These are phyloP conservation scores for Oryzias sinensis DNA, from an alignment of 2,797 vertebrate genomes.

Conservation along the genomic window DNA sequence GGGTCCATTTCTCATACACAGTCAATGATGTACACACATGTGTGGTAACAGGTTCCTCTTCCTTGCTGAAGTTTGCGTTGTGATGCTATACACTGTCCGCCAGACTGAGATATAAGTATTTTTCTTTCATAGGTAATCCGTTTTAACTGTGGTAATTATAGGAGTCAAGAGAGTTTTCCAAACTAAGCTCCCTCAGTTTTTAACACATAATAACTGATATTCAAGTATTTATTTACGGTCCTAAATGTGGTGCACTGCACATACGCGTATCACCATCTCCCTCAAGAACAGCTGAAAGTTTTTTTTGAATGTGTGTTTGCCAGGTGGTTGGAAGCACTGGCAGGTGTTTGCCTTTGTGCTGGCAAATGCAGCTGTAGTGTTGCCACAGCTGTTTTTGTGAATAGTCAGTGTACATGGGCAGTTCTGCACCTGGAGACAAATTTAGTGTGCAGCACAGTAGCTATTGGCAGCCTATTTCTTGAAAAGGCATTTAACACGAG, in stretches of 20 bases:
- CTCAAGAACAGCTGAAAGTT: slow-evolving; percentile 52
- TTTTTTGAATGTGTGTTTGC: slow-evolving; percentile 45
- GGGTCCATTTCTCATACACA: too few relatives aligned
- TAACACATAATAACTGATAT: slow-evolving; percentile 34
- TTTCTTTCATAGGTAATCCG: slow-evolving; percentile 48
- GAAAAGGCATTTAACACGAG: slow-evolving; percentile 50
- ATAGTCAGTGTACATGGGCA: slow-evolving; percentile 24
- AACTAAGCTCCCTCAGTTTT: too few relatives aligned
- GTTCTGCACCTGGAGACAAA: slow-evolving; percentile 64
- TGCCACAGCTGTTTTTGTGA: slow-evolving; percentile 61
- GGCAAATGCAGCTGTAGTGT: slow-evolving; percentile 67
- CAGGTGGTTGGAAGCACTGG: slow-evolving; percentile 67
- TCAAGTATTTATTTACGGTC: slow-evolving; percentile 27
- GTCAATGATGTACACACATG: too few relatives aligned
- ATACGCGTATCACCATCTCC: slow-evolving; percentile 29
- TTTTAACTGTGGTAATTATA: slow-evolving; percentile 57
- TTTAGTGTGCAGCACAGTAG: slow-evolving; percentile 58
- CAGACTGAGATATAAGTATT: slow-evolving; percentile 19
- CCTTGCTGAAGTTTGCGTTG: too few relatives aligned
- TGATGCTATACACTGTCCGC: neutral
- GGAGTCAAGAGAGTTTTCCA: slow-evolving; percentile 50
- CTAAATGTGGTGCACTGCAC: neutral
- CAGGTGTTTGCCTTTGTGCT: slow-evolving; percentile 69
- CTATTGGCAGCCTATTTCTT: slow-evolving; percentile 49
- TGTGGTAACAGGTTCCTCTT: too few relatives aligned